Percentiles rank a stretch among this genome's conserved stretches.
phyloP scores from a whole-genome alignment of 2,888 invertebrate genomes.

The Catocala nupta region DNA sequence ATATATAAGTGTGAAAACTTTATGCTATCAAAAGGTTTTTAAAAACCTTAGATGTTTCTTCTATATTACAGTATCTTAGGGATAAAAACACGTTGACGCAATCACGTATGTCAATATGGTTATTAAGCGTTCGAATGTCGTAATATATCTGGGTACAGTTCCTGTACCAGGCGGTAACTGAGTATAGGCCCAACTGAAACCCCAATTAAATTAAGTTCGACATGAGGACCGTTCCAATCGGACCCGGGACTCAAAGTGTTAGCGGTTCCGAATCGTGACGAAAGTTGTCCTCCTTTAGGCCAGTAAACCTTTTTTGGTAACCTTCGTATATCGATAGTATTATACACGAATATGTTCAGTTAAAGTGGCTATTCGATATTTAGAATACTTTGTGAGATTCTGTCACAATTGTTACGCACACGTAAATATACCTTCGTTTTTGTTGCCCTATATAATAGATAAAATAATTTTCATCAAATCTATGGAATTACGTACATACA shows the following conservation, averaged over 20 bases:
- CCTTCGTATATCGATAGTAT: too few species aligned
- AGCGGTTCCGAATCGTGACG: conserved; percentile 10
- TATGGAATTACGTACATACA: too few species aligned
- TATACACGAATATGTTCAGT: too few species aligned
- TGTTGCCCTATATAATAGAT: too few species aligned
- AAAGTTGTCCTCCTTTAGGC: not conserved
- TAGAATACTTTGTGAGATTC: too few species aligned
- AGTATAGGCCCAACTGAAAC: conserved; percentile 6
- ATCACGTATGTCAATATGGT: conserved; percentile 6
- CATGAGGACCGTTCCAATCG: conserved; percentile 7
- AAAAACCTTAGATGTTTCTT: not conserved
- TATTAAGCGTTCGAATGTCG: conserved; percentile 10
- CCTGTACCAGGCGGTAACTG: conserved; percentile 7
- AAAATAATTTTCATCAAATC: too few species aligned
- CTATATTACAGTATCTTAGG: not conserved
- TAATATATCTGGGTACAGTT: conserved; percentile 13
- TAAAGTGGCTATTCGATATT: not conserved
- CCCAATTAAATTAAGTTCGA: conserved; percentile 15
- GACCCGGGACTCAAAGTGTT: conserved; percentile 3
- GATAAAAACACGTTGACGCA: not conserved
- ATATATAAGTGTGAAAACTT: not conserved
- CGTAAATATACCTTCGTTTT: too few species aligned
- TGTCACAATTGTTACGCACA: too few species aligned
- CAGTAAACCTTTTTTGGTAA: not conserved
- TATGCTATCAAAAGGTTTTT: not conserved